These are phyloP conservation scores for Brachypodius melanocephalos DNA, from an alignment of 2,113 vertebrate species.

Conservation along the genomic window DNA sequence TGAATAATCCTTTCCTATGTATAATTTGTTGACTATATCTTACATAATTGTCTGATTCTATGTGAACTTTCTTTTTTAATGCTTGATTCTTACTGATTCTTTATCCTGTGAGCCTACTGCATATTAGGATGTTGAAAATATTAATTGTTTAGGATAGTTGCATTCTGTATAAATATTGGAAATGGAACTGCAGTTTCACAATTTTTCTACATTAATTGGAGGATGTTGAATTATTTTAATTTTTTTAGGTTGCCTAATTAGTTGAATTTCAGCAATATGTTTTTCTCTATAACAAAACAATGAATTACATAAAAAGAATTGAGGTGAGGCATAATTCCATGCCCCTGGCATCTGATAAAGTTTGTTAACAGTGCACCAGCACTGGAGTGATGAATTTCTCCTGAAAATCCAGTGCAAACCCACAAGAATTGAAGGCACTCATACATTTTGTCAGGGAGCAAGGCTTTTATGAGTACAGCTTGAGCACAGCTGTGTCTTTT, in stretches of 20 bases:
- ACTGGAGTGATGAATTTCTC: slow-evolving; percentile 18
- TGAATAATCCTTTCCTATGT: not conserved
- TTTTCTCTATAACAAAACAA: not conserved
- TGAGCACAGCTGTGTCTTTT: slow-evolving; percentile 82
- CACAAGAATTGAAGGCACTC: slow-evolving; percentile 8
- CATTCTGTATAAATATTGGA: not conserved
- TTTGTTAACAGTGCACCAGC: not conserved
- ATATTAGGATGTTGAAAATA: not conserved
- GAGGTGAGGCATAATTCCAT: not conserved
- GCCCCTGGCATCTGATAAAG: not conserved
- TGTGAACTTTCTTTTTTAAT: not conserved
- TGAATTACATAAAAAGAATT: not conserved
- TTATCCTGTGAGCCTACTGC: not conserved
- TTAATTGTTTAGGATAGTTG: not conserved
- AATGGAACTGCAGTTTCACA: slow-evolving; percentile 23
- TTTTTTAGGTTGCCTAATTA: slow-evolving; percentile 1
- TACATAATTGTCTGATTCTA: not conserved
- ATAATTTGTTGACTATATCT: not conserved
- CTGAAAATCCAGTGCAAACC: slow-evolving; percentile 33
- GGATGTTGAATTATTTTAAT: slow-evolving; percentile 10
- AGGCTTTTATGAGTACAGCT: slow-evolving; percentile 74
- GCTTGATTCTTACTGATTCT: not conserved
- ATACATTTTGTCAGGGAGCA: slow-evolving; percentile 50
- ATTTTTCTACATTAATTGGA: slow-evolving; percentile 1
- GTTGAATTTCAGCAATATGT: not conserved